These are phyloP conservation scores for Euglossa dilemma DNA, from an alignment of 1,140 invertebrate genomes.

Conservation along the genomic window DNA sequence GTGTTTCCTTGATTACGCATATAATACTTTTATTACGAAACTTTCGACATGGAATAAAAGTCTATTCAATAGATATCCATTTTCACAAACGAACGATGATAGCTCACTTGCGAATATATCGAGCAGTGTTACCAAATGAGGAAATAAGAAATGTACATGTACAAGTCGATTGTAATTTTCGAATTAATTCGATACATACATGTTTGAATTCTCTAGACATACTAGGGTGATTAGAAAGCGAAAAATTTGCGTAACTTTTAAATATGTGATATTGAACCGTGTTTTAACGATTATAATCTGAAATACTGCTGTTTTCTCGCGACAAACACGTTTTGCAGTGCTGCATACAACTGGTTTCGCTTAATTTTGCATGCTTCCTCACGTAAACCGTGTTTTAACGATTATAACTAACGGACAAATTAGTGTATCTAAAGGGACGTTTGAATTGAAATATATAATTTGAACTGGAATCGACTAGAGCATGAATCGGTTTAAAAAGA, in stretches of 20 bases:
- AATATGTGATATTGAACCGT: neutral
- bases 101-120: neutral
- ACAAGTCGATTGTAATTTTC: neutral
- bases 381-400: neutral
- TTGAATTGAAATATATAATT: neutral
- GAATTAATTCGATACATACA: neutral
- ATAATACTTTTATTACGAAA: neutral
- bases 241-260: neutral
- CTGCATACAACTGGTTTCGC: too few relatives aligned
- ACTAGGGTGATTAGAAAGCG: too few relatives aligned
- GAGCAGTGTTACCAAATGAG: constrained; percentile 30
- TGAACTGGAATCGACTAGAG: neutral
- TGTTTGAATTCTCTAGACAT: neutral
- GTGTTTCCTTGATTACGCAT: neutral
- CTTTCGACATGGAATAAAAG: neutral
- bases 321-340: too few relatives aligned
- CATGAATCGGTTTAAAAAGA: neutral
- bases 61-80: neutral
- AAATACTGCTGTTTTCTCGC: too few relatives aligned
- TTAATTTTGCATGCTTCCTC: too few relatives aligned
- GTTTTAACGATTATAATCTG: neutral
- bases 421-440: neutral
- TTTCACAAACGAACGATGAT: neutral
- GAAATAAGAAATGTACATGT: neutral
- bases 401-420: neutral